Percentiles rank a stretch among this genome's conserved stretches.
phyloP scores from a whole-genome alignment of 2,888 invertebrate genomes.

The Sesia bembeciformis region DNA sequence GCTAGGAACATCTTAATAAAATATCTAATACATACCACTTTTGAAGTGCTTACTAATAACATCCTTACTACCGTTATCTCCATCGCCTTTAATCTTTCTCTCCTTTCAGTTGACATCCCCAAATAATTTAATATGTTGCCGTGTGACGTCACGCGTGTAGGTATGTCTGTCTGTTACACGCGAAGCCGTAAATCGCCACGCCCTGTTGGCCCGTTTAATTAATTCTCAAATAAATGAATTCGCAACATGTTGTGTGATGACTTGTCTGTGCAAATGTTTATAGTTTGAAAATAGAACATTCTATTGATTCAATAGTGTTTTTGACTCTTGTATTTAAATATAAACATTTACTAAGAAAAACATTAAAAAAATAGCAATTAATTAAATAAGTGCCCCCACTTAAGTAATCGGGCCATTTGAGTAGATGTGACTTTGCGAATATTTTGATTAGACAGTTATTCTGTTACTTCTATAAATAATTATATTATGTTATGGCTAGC shows the following conservation, averaged over 20 bases:
- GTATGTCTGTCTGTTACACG: conserved; percentile 35
- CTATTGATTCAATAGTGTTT: no score
- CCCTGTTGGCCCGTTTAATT: conserved; percentile 66
- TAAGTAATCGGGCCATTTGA: no score
- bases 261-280: neutral
- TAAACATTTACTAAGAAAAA: no score
- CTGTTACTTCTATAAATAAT: no score
- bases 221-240: conserved; percentile 53
- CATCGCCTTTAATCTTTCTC: conserved; percentile 5
- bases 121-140: conserved; percentile 51
- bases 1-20: neutral
- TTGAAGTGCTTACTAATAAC: neutral
- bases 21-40: neutral
- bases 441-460: no score
- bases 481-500: no score
- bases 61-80: neutral
- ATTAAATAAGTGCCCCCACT: no score
- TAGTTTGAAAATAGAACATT: no score
- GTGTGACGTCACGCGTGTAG: conserved; percentile 53
- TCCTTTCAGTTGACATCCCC: conserved; percentile 24
- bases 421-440: no score
- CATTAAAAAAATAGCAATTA: no score
- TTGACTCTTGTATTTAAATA: no score
- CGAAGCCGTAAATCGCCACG: conserved; percentile 50
- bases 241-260: conserved; percentile 22